Conservation (phyloP, 2,888 invertebrate genomes). For the Plagodis dolabraria region DNA sequence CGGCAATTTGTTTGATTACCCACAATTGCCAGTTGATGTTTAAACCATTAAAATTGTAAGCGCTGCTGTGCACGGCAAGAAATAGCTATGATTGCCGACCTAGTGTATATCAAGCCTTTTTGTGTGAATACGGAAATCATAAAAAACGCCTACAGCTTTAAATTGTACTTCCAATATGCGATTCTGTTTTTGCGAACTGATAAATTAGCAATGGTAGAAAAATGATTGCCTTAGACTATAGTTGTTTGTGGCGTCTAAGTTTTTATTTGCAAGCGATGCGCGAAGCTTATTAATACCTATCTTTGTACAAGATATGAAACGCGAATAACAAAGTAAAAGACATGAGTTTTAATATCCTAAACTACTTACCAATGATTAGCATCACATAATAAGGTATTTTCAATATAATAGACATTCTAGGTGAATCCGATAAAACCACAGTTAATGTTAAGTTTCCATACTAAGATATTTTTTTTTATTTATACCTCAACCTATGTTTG, state of each 20-base stretch:
- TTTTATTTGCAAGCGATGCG: slow-evolving; percentile 20
- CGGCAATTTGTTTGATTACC: slow-evolving; percentile 78
- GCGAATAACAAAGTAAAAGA: slow-evolving; percentile 5
- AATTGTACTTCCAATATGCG: slow-evolving; percentile 56
- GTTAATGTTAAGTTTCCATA: not conserved
- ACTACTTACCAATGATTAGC: too few species aligned
- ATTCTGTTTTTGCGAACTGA: slow-evolving; percentile 60
- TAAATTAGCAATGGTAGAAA: slow-evolving; percentile 52
- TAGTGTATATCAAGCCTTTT: slow-evolving; percentile 35
- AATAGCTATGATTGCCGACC: slow-evolving; percentile 67
- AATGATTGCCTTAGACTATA: slow-evolving; percentile 38
- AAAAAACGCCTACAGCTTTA: slow-evolving; percentile 18
- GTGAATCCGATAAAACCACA: not conserved
- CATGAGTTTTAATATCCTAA: too few species aligned
- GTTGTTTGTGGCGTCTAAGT: slow-evolving; percentile 33
- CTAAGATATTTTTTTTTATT: too few species aligned
- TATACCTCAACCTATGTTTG: not conserved
- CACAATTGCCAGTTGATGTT: slow-evolving; percentile 74
- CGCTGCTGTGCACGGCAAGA: slow-evolving; percentile 60
- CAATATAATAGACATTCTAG: too few species aligned
- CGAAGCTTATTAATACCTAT: slow-evolving; percentile 18
- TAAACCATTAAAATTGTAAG: slow-evolving; percentile 73
- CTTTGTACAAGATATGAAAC: slow-evolving; percentile 20
- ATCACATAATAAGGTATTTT: too few species aligned
- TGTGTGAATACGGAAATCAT: slow-evolving; percentile 50